Conservation (phyloP, 2,888 invertebrate species). For the Euproctis similis region DNA sequence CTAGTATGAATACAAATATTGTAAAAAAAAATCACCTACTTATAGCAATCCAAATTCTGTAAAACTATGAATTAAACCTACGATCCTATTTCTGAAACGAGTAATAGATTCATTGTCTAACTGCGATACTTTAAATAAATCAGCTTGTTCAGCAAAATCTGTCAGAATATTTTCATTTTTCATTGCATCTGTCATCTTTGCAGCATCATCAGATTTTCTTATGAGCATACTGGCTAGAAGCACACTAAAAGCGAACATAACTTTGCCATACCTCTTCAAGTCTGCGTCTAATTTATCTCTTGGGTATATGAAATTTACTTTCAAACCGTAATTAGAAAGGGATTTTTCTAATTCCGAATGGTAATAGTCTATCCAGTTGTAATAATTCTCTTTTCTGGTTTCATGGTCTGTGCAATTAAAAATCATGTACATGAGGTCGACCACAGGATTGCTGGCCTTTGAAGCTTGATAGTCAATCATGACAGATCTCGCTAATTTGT, state of each 20-base stretch:
- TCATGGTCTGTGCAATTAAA: slow-evolving; percentile 32
- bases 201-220: slow-evolving; percentile 22
- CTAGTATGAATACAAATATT: no score
- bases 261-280: slow-evolving; percentile 22
- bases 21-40: not conserved
- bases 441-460: slow-evolving; percentile 27
- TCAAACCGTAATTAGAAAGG: slow-evolving; percentile 21
- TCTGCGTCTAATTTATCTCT: slow-evolving; percentile 26
- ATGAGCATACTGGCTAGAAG: slow-evolving; percentile 15
- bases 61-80: slow-evolving; percentile 26
- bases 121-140: not conserved
- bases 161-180: not conserved
- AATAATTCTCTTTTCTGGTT: slow-evolving; percentile 23
- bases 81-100: slow-evolving; percentile 17
- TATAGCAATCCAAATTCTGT: slow-evolving; percentile 19
- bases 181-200: slow-evolving; percentile 13
- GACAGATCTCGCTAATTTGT: slow-evolving; percentile 20
- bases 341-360: slow-evolving; percentile 23
- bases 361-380: slow-evolving; percentile 33
- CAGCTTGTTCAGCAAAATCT: slow-evolving; percentile 1
- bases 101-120: slow-evolving; percentile 12
- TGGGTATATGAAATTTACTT: slow-evolving; percentile 21
- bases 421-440: slow-evolving; percentile 32
- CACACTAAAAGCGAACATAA: slow-evolving; percentile 15
- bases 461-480: slow-evolving; percentile 41